Conservation (phyloP, 2,888 invertebrate genomes). For the Mycalesis mineus region DNA sequence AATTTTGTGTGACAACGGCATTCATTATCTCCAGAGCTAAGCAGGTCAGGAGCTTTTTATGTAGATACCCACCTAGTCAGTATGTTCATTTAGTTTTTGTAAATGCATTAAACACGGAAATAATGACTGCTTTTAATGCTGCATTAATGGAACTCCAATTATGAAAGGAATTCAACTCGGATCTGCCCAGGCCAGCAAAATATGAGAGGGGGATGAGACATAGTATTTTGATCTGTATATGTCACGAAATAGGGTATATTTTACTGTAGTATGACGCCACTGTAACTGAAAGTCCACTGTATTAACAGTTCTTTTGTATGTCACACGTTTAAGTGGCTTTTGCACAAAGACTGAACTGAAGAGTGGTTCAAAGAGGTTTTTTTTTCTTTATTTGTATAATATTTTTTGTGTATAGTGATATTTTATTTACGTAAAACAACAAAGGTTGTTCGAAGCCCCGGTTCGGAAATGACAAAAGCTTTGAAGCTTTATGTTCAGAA, state of each 20-base stretch:
- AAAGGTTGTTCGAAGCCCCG: not conserved
- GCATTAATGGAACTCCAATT: constrained; percentile 37
- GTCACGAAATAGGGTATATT: constrained; percentile 2
- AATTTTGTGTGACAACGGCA: not conserved
- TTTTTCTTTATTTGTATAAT: constrained; percentile 3
- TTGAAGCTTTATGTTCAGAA: not conserved
- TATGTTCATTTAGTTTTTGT: constrained; percentile 14
- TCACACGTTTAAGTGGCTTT: constrained; percentile 30
- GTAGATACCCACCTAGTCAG: not conserved
- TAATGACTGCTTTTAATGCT: constrained; percentile 16
- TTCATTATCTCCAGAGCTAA: constrained; percentile 1
- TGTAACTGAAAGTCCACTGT: constrained; percentile 18
- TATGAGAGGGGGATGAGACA: not conserved
- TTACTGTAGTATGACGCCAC: constrained; percentile 4
- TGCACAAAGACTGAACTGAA: constrained; percentile 20
- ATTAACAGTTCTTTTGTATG: constrained; percentile 30
- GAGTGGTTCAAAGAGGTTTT: constrained; percentile 8
- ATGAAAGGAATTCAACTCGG: constrained; percentile 21
- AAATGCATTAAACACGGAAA: constrained; percentile 18
- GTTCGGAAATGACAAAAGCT: not conserved
- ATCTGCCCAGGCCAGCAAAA: constrained; percentile 15
- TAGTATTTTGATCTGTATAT: constrained; percentile 6
- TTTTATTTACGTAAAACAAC: constrained; percentile 2
- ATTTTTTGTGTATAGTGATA: constrained; percentile 2
- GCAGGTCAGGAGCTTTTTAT: constrained; percentile 6